A percentile compares a stretch with the other conserved stretches of the same genome.
phyloP scores from a whole-genome alignment of 2,113 vertebrate species.

The Dicaeum eximium region DNA sequence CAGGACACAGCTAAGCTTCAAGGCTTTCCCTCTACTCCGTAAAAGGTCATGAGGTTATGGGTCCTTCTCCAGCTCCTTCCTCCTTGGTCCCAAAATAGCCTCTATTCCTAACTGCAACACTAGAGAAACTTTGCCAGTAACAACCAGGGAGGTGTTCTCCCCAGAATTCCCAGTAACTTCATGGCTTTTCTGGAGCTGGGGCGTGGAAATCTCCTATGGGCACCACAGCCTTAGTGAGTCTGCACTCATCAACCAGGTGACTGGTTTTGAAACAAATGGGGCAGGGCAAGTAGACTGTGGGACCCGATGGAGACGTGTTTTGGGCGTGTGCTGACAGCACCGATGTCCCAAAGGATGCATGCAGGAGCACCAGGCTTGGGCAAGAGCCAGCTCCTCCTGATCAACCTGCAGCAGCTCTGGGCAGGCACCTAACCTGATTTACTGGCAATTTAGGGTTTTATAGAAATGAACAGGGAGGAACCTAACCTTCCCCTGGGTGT shows the following conservation, averaged over 20 bases:
- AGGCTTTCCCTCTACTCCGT: not conserved
- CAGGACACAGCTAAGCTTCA: not conserved
- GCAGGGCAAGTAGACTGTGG: not conserved
- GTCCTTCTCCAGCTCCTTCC: not conserved
- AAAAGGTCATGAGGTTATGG: not conserved
- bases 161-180: not conserved
- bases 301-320: not conserved
- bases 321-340: not conserved
- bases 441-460: not conserved
- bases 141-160: not conserved
- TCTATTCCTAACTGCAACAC: not conserved
- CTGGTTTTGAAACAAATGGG: not conserved
- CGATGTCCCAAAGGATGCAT: rapidly evolving
- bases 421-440: not conserved
- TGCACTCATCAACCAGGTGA: not conserved
- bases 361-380: not conserved
- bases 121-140: not conserved
- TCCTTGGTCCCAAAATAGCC: not conserved
- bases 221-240: not conserved
- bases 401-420: not conserved
- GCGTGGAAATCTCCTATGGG: not conserved
- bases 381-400: not conserved
- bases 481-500: not conserved
- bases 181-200: not conserved
- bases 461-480: not conserved